Base-by-base conservation (phyloP, 2,797 vertebrate genomes). In the Halcyon badia region DNA sequence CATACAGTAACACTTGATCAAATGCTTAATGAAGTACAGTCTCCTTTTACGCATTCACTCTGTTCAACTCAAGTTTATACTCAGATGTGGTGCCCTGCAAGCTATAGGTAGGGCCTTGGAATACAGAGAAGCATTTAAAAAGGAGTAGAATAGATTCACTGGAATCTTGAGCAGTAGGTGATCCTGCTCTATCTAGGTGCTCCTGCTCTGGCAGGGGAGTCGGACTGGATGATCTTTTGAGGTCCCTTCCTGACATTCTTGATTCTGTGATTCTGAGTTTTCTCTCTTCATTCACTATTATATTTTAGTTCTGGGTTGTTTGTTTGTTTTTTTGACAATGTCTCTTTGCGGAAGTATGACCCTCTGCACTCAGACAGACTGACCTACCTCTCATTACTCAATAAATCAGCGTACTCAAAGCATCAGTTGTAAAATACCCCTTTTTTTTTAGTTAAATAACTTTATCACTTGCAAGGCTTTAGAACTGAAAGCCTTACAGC, bases 401-500 rank as follows among this genome's bases (percentile, higher is more conserved):
- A 58, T 93, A 96, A 93, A 95, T 93, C 72, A 56, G 49, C 51
- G 69, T 81, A 44, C 56, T 83, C 24, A 5, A 42, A 83, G 41
- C 64, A 92, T 78, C 71, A 57, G 35, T 85, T 96, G 83, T 93
- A 91, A 95, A 95, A 91, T 91, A 93, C 35, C 64, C 37, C 0
- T 96, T 96, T 71, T 54, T 52, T 57, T 33, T 14, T 12, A 64
- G 73, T 95, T 89, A 92, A 94, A 72, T 78, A 76, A 46, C 52
- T 91, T 15, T 80, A 64, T 57, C 6, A 0, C 31, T 95, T 96
- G 81, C 93, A 92, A 80, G 82, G 24, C 60, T 90, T 87, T 95
- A 90, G 88, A 94, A 85, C 60, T 30, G 49, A 96, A 93, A 89
- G 51, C 78, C 35, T 77, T 71, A 28, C 18, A 51, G 52, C 18